A percentile compares a stretch with the other conserved stretches of the same genome.
These are phyloP conservation scores for honey bee (Apis mellifera) DNA, from an alignment of 1,140 invertebrate genomes.

Conservation along the genomic window DNA sequence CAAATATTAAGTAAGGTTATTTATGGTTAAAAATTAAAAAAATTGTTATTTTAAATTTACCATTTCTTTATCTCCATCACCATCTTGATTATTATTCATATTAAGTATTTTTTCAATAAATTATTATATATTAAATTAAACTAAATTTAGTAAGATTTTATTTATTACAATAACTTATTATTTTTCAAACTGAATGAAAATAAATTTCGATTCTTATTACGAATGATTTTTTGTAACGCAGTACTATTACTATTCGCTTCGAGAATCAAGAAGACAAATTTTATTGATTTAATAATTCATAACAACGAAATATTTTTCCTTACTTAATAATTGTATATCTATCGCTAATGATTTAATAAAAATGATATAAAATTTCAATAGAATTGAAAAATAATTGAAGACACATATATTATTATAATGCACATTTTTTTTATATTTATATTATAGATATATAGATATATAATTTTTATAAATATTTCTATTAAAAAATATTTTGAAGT, in stretches of 20 bases:
- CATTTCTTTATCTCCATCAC: background rate
- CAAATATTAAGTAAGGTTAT: too few species aligned
- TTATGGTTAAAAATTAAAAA: background rate
- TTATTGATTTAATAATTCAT: conserved; percentile 38
- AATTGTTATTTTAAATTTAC: conserved; percentile 14
- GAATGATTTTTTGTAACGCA: background rate
- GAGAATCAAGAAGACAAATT: background rate
- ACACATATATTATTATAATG: background rate
- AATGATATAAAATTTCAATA: background rate
- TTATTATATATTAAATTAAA: background rate
- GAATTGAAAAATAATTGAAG: background rate
- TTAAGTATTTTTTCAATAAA: background rate
- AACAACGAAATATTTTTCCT: background rate
- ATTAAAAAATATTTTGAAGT: background rate
- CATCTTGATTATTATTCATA: background rate
- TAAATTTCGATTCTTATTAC: background rate
- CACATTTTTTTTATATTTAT: background rate
- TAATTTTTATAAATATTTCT: background rate
- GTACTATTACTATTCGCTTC: background rate
- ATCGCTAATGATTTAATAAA: background rate
- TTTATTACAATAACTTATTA: background rate
- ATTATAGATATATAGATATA: background rate
- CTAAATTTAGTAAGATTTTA: background rate
- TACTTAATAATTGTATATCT: background rate
- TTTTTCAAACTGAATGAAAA: background rate